Percentiles rank a stretch among this genome's conserved stretches.
phyloP scores from a whole-genome alignment of 1,140 invertebrate genomes.

The Mercenaria mercenaria region DNA sequence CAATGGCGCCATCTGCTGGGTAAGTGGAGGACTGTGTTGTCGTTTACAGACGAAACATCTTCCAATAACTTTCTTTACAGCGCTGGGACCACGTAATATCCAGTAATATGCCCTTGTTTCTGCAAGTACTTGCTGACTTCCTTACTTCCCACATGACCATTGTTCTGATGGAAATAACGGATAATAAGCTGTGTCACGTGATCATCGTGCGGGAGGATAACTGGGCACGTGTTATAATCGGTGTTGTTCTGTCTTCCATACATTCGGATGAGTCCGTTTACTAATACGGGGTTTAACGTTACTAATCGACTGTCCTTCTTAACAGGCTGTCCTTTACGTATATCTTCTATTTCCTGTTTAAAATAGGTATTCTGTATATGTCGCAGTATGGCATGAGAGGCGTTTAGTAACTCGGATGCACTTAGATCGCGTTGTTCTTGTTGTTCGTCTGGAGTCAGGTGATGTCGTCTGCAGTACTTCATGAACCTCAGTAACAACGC shows the following conservation, averaged over 20 bases:
- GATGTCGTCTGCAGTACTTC: not conserved
- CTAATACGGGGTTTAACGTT: not conserved
- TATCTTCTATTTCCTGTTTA: not conserved
- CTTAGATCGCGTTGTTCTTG: not conserved
- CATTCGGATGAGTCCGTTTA: not conserved
- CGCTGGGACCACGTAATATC: constrained; percentile 40
- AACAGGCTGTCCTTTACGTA: not conserved
- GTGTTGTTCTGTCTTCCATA: not conserved
- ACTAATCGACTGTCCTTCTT: not conserved
- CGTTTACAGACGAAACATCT: constrained; percentile 26
- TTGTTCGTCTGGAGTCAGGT: not conserved
- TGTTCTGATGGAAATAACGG: constrained; percentile 32
- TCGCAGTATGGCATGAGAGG: not conserved
- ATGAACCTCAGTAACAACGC: not conserved
- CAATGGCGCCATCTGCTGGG: constrained; percentile 63
- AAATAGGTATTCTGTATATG: not conserved
- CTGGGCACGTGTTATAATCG: not conserved
- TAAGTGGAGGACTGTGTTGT: not conserved
- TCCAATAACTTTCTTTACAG: not conserved
- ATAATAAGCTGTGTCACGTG: constrained; percentile 32
- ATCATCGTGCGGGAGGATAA: constrained; percentile 41
- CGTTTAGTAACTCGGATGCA: not conserved
- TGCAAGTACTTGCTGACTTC: not conserved
- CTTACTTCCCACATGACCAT: constrained; percentile 40
- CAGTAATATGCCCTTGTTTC: constrained; percentile 18